Percentiles rank a stretch among this genome's conserved stretches.
These are phyloP conservation scores for Hyaena hyaena DNA, from an alignment of 2,113 vertebrate species.

Conservation along the genomic window DNA sequence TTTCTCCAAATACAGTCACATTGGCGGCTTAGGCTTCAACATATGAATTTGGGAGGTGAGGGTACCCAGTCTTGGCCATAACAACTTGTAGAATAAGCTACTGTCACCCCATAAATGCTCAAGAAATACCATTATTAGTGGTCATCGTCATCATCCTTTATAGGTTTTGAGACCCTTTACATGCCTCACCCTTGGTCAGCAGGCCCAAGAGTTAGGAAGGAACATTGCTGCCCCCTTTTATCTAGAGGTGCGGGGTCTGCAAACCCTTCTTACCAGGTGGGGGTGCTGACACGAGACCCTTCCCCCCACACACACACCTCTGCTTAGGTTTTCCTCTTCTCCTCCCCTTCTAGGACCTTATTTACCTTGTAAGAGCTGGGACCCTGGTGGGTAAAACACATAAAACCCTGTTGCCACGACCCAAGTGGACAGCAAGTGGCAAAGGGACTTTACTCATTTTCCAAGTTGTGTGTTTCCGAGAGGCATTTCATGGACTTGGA, in stretches of 20 bases:
- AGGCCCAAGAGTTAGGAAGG: neutral
- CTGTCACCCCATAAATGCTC: neutral
- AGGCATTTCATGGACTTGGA: neutral
- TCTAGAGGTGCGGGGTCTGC: neutral
- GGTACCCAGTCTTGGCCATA: fast-evolving
- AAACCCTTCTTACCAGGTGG: neutral
- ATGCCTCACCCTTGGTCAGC: neutral
- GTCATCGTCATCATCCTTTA: neutral
- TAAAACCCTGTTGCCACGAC: neutral
- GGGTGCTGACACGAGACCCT: fast-evolving
- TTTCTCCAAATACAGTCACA: neutral
- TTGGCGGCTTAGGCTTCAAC: neutral
- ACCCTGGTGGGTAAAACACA: neutral
- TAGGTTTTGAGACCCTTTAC: neutral
- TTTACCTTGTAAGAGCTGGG: neutral
- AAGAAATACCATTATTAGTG: neutral
- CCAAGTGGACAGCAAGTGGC: neutral
- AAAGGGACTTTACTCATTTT: neutral
- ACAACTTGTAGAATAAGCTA: no score
- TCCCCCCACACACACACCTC: neutral
- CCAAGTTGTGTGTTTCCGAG: neutral
- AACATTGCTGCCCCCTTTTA: neutral
- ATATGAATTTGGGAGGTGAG: fast-evolving
- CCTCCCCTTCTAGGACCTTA: neutral
- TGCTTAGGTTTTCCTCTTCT: fast-evolving